Percentiles rank a stretch among this genome's conserved stretches.
phyloP scores from a whole-genome alignment of 2,888 invertebrate species.

The Melinopterus prodromus region DNA sequence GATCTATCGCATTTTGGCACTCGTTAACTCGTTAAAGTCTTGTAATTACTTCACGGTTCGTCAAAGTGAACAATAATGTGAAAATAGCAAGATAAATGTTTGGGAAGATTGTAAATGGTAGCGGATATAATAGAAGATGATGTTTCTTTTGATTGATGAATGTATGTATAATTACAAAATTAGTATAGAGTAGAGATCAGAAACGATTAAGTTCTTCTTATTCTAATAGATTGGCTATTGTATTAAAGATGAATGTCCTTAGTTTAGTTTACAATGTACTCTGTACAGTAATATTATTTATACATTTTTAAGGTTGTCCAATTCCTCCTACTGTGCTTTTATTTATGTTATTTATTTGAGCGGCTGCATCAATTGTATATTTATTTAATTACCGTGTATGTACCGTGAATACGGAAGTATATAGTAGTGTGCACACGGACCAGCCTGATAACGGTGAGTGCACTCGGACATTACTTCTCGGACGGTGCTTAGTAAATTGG shows the following conservation, averaged over 20 bases:
- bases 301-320: too few relatives aligned
- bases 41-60: not conserved
- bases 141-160: not conserved
- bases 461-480: not conserved
- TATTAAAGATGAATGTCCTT: too few relatives aligned
- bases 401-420: not conserved
- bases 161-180: not conserved
- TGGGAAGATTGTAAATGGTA: constrained; percentile 4
- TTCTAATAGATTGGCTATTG: too few relatives aligned
- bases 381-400: not conserved
- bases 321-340: not conserved
- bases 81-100: constrained; percentile 4
- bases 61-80: constrained; percentile 4
- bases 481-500: not conserved
- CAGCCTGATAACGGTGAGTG: not conserved
- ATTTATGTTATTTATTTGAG: not conserved
- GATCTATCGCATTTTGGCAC: not conserved
- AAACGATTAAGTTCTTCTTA: not conserved
- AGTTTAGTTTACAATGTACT: too few relatives aligned
- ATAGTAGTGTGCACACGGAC: not conserved
- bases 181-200: not conserved
- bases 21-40: not conserved
- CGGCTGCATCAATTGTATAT: not conserved
- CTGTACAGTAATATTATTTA: too few relatives aligned
- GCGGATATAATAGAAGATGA: not conserved